A percentile compares a stretch with the other conserved stretches of the same genome.
phyloP scores from a whole-genome alignment of 2,888 invertebrate genomes.

The Xylota sylvarum region DNA sequence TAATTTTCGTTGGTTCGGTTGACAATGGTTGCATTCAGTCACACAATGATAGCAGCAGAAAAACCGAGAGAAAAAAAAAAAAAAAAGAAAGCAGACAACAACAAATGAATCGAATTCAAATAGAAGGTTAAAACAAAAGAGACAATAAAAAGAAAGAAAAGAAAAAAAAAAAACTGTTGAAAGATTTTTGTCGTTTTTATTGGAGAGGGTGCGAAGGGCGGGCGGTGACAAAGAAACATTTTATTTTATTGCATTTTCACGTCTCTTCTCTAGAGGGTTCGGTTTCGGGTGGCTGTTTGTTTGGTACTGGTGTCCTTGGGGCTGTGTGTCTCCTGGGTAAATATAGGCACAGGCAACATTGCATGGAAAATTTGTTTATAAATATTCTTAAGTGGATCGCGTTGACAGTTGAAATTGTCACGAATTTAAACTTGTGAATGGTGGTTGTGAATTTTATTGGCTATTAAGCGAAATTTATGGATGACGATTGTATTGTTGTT shows the following conservation, averaged over 20 bases:
- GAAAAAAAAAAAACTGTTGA: conserved; percentile 29
- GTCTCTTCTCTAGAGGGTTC: conserved; percentile 34
- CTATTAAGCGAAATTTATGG: conserved; percentile 76
- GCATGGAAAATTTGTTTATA: conserved; percentile 73
- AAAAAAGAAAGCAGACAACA: conserved; percentile 43
- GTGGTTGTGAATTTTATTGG: conserved; percentile 75
- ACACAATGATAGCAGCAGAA: conserved; percentile 37
- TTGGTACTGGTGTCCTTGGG: conserved; percentile 13
- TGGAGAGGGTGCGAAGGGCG: background rate
- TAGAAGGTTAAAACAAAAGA: conserved; percentile 39
- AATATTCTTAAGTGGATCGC: conserved; percentile 77
- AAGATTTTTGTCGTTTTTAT: conserved; percentile 1
- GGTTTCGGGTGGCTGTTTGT: background rate
- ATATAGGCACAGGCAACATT: conserved; percentile 39
- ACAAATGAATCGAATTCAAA: conserved; percentile 68
- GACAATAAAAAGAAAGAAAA: conserved; percentile 32
- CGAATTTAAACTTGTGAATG: conserved; percentile 74
- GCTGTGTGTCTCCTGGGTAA: conserved; percentile 11
- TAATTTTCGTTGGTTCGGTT: conserved; percentile 53
- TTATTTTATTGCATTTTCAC: conserved; percentile 67
- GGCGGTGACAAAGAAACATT: conserved; percentile 38
- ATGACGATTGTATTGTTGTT: conserved; percentile 63
- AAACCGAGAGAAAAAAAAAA: background rate
- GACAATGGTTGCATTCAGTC: conserved; percentile 57
- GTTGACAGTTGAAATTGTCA: conserved; percentile 76